Percentiles rank a stretch among this genome's conserved stretches.
Evolutionary conservation across 2,888 invertebrate species (phyloP).

Genomic region (Synergus japonicus): DNA sequence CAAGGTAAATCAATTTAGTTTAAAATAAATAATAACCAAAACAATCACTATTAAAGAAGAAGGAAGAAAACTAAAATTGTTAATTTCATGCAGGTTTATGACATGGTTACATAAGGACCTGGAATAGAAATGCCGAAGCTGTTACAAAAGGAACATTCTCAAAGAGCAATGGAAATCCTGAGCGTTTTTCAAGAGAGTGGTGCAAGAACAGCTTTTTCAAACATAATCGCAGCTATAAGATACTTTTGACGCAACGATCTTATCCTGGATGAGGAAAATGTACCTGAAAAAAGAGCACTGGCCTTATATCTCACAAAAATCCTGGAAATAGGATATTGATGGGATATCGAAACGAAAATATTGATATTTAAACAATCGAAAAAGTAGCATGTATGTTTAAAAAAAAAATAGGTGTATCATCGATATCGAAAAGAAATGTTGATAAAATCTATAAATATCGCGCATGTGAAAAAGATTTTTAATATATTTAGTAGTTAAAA

Average conservation of each 20-base stretch:
- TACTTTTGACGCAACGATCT: slow-evolving; percentile 78
- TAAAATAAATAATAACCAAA: neutral
- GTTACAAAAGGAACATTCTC: slow-evolving; percentile 87
- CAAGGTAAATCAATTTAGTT: slow-evolving; percentile 69
- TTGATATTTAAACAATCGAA: too few relatives aligned
- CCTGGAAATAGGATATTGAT: neutral
- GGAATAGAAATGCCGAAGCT: slow-evolving; percentile 87
- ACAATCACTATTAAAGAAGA: neutral
- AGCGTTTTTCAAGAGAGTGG: slow-evolving; percentile 88
- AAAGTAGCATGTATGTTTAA: too few relatives aligned
- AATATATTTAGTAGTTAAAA: neutral
- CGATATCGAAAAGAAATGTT: too few relatives aligned
- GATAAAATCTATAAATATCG: neutral
- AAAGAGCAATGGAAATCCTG: slow-evolving; percentile 86
- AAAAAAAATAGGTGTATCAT: too few relatives aligned
- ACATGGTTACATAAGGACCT: slow-evolving; percentile 83
- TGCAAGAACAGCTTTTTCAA: slow-evolving; percentile 90
- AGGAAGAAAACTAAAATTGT: neutral
- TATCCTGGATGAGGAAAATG: neutral
- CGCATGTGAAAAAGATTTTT: neutral
- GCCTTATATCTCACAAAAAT: neutral
- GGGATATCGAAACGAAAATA: neutral
- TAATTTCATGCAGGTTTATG: slow-evolving; percentile 77
- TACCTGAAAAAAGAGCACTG: neutral
- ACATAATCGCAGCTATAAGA: slow-evolving; percentile 92